A percentile compares a stretch with the other conserved stretches of the same genome.
phyloP scores from a whole-genome alignment of 2,797 vertebrate genomes.

The Dromococcyx pavoninus region DNA sequence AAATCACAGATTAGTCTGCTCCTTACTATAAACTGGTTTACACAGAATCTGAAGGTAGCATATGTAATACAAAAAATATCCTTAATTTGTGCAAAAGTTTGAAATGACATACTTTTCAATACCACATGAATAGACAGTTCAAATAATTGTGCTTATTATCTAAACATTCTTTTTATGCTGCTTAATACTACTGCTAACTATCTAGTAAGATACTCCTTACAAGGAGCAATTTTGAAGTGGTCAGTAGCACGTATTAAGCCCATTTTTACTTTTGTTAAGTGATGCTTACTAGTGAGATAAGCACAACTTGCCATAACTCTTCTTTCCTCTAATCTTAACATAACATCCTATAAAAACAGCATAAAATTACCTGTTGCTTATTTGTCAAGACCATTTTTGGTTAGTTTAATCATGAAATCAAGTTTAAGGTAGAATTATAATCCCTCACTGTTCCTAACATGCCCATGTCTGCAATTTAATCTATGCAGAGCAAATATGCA shows the following conservation, averaged over 20 bases:
- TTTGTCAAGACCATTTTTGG: not conserved
- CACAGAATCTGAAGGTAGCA: not conserved
- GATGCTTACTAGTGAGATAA: not conserved
- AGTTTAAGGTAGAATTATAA: not conserved
- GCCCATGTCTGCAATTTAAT: not conserved
- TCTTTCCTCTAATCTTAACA: not conserved
- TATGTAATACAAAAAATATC: not conserved
- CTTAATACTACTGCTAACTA: not conserved
- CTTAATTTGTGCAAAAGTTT: not conserved
- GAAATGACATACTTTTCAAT: not conserved
- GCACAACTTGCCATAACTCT: not conserved
- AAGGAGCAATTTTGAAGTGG: not conserved
- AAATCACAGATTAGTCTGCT: not conserved
- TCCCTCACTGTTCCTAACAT: not conserved
- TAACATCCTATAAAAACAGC: not conserved
- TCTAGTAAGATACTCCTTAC: not conserved
- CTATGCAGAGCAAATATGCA: not conserved
- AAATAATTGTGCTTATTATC: not conserved
- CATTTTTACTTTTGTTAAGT: not conserved
- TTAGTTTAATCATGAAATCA: not conserved
- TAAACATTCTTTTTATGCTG: not conserved
- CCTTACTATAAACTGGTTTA: not conserved
- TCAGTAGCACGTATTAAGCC: not conserved
- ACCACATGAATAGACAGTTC: not conserved
- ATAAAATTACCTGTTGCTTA: not conserved